These are phyloP conservation scores for Leptoteleia sp. DNA, from an alignment of 1,140 invertebrate genomes.

Conservation along the genomic window DNA sequence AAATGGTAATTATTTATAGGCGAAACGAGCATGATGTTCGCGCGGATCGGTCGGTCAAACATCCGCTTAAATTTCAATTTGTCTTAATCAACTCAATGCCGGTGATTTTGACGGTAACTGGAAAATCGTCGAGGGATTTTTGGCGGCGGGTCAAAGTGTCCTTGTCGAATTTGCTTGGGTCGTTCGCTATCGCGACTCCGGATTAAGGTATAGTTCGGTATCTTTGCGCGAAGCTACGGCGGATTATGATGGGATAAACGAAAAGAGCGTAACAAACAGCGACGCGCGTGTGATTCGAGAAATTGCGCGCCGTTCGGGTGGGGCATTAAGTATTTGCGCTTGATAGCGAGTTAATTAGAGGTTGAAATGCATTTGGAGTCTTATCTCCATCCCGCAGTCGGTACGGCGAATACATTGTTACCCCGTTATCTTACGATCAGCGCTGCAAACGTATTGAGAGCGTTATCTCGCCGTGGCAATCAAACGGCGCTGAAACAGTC, in stretches of 20 bases:
- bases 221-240: no score
- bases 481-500: constrained; percentile 29
- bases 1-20: constrained; percentile 20
- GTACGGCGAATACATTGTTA: constrained; percentile 41
- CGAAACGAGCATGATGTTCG: not conserved
- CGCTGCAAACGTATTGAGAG: constrained; percentile 41
- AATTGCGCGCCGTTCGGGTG: constrained; percentile 5
- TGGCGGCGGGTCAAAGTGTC: no score
- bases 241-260: no score
- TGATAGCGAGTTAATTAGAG: constrained; percentile 51
- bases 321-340: constrained; percentile 18
- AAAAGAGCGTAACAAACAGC: no score
- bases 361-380: constrained; percentile 47
- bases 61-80: no score
- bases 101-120: no score
- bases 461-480: constrained; percentile 36
- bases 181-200: no score
- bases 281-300: no score
- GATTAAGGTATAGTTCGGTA: no score
- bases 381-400: constrained; percentile 35
- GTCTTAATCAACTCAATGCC: no score
- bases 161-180: no score
- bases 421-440: constrained; percentile 46
- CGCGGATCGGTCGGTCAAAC: constrained; percentile 21
- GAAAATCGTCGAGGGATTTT: no score